phyloP scores from a whole-genome alignment of 2,888 invertebrate genomes.

The Drosophila imparisetae region DNA sequence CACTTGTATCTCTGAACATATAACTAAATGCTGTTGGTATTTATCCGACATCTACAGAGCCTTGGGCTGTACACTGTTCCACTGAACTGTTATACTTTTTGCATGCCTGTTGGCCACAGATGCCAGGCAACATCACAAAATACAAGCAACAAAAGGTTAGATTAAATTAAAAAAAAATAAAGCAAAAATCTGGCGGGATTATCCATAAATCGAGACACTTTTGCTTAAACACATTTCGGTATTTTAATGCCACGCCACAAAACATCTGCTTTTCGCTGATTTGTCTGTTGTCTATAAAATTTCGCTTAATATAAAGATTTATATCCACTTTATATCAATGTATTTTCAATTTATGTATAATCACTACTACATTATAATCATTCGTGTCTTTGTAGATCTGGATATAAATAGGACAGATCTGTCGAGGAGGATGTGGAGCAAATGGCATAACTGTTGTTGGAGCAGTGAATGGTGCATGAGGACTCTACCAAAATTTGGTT shows the following conservation, averaged over 20 bases:
- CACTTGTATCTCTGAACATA: conserved; percentile 10
- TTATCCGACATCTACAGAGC: conserved; percentile 2
- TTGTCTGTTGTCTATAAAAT: not conserved
- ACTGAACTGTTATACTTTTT: conserved; percentile 28
- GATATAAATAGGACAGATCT: not conserved
- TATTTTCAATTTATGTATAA: not conserved
- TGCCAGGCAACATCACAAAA: not conserved
- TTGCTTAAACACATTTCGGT: not conserved
- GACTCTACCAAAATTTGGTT: conserved; percentile 54
- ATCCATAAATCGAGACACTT: not conserved
- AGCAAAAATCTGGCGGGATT: not conserved
- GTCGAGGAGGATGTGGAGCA: not conserved
- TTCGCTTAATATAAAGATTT: not conserved
- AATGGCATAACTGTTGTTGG: not conserved
- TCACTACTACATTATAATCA: not conserved
- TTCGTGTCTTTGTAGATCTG: too few species aligned
- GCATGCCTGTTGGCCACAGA: not conserved
- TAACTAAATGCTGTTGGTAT: conserved; percentile 29
- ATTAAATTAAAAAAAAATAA: not conserved
- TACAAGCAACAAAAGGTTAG: not conserved
- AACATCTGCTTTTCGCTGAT: too few species aligned
- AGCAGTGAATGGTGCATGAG: conserved; percentile 51
- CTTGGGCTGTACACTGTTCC: conserved; percentile 21
- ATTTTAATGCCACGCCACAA: not conserved
- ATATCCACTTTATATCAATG: not conserved